phyloP scores from a whole-genome alignment of 2,888 invertebrate genomes.

The Criorhina ranunculi region DNA sequence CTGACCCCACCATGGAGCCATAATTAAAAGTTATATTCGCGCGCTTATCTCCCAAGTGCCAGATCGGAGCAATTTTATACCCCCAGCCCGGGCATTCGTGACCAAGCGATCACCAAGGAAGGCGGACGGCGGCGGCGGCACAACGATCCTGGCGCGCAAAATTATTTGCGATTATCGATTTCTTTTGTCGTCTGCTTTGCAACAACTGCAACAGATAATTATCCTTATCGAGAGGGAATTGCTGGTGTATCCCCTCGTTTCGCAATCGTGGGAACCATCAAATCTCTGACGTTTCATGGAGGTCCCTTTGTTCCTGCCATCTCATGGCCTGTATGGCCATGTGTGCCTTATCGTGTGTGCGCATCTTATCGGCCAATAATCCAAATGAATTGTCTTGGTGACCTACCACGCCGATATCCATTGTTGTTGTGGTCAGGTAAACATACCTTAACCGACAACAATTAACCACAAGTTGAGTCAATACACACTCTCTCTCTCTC shows the following conservation, averaged over 20 bases:
- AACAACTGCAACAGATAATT: constrained; percentile 70
- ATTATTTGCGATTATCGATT: constrained; percentile 75
- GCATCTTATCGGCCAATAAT: constrained; percentile 61
- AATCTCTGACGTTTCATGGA: constrained; percentile 70
- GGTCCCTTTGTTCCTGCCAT: constrained; percentile 63
- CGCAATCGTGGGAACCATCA: constrained; percentile 73
- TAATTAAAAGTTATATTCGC: constrained; percentile 75
- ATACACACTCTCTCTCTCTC: too few species aligned
- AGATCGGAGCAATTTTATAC: constrained; percentile 64
- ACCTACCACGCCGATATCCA: constrained; percentile 49
- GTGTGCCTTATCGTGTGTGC: constrained; percentile 15
- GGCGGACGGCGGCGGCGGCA: constrained; percentile 10
- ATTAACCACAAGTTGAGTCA: constrained; percentile 46
- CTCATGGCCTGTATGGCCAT: constrained; percentile 1
- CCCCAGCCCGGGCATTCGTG: constrained; percentile 50
- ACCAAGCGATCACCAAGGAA: constrained; percentile 51
- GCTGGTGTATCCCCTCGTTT: constrained; percentile 2
- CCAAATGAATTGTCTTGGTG: constrained; percentile 58
- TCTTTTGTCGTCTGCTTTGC: constrained; percentile 70
- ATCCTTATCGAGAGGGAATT: constrained; percentile 61
- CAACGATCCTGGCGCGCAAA: constrained; percentile 41
- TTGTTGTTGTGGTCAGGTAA: constrained; percentile 32
- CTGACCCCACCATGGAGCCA: constrained; percentile 50
- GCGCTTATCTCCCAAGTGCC: constrained; percentile 74
- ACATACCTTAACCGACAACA: constrained; percentile 24